phyloP scores from a whole-genome alignment of 2,797 vertebrate species.

The Macropus fuliginosus region DNA sequence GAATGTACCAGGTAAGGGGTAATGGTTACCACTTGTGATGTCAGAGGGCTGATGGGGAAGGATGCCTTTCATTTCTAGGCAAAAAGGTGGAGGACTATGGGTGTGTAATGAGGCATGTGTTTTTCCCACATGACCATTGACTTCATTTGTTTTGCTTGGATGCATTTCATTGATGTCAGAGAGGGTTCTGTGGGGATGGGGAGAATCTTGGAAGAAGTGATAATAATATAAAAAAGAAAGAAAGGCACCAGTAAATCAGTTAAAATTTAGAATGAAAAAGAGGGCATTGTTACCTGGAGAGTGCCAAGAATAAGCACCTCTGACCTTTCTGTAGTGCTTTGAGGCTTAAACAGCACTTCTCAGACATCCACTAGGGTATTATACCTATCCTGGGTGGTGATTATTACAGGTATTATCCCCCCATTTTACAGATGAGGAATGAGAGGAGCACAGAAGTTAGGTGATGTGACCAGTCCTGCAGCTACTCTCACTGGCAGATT shows the following conservation, averaged over 20 bases:
- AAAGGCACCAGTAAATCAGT: not conserved
- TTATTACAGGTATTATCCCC: not conserved
- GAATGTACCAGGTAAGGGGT: slow-evolving; percentile 68
- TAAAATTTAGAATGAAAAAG: not conserved
- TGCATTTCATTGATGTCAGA: not conserved
- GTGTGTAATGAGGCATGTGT: not conserved
- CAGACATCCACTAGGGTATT: not conserved
- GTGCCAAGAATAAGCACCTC: not conserved
- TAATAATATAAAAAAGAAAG: not conserved
- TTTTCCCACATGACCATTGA: not conserved
- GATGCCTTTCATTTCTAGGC: not conserved
- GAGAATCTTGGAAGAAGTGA: not conserved
- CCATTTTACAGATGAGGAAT: not conserved
- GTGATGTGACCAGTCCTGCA: not conserved
- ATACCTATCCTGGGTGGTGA: not conserved
- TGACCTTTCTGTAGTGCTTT: not conserved
- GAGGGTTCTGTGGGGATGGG: not conserved
- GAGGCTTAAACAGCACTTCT: not conserved
- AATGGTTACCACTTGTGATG: not conserved
- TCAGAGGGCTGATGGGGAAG: not conserved
- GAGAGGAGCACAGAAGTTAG: not conserved
- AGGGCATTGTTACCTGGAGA: not conserved
- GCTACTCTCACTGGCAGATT: not conserved
- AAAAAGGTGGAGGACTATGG: not conserved
- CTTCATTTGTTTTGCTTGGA: not conserved